Evolutionary conservation across 2,797 vertebrate species (phyloP).

Genomic region (Ambastaia sidthimunki): DNA sequence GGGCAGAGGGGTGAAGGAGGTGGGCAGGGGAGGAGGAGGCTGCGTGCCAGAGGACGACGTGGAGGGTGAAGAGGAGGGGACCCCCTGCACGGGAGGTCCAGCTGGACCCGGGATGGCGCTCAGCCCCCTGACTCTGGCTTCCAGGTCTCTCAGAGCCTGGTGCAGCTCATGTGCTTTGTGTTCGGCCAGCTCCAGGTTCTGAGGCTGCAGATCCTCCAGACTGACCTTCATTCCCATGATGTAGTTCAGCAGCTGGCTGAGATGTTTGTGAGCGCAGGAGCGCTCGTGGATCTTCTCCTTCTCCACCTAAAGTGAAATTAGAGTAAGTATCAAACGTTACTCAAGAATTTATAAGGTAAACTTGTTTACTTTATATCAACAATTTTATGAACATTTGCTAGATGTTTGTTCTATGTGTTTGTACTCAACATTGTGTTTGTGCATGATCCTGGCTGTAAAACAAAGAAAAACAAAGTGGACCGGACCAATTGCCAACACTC

Average conservation of each 20-base stretch:
- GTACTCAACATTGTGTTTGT: no score
- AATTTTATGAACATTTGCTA: no score
- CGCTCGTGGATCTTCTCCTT: conserved; percentile 86
- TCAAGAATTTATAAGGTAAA: no score
- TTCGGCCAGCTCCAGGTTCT: conserved; percentile 79
- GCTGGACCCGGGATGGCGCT: conserved; percentile 46
- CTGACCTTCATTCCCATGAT: conserved; percentile 86
- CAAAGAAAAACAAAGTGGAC: no score
- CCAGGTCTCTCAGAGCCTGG: conserved; percentile 79
- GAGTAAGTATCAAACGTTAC: no score
- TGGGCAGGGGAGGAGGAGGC: conserved; percentile 57
- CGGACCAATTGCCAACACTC: no score
- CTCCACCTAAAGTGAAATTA: conserved; percentile 80
- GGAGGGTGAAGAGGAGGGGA: conserved; percentile 8
- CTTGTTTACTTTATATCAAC: no score
- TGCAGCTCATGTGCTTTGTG: conserved; percentile 81
- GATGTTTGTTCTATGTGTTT: no score
- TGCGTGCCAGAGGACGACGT: conserved; percentile 54
- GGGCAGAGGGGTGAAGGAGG: conserved; percentile 77
- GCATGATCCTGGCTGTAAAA: no score
- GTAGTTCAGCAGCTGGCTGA: conserved; percentile 87
- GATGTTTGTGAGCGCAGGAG: conserved; percentile 85
- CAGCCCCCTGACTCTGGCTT: conserved; percentile 79
- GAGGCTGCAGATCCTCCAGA: conserved; percentile 82
- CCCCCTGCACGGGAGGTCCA: conserved; percentile 74